Evolutionary conservation across 2,888 invertebrate species (phyloP).

Genomic region (Tolmerus cingulatus): DNA sequence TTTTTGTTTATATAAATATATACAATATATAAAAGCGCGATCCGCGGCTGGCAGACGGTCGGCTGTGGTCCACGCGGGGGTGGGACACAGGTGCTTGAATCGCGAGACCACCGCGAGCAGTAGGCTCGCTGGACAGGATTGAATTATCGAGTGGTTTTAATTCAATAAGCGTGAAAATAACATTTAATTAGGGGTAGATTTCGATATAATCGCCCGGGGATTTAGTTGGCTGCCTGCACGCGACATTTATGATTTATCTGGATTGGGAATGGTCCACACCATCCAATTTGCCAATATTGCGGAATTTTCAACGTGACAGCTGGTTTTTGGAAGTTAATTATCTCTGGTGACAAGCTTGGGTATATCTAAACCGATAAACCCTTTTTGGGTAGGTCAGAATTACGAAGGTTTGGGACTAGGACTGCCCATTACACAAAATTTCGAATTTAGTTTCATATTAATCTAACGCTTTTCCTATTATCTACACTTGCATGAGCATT

Average conservation of each 20-base stretch:
- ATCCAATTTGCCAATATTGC: neutral
- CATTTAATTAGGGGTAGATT: conserved; percentile 26
- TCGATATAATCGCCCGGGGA: neutral
- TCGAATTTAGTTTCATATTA: neutral
- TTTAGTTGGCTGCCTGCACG: neutral
- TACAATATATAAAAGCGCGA: neutral
- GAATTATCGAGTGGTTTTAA: conserved; percentile 30
- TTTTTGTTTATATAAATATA: no score
- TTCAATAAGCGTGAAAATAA: conserved; percentile 31
- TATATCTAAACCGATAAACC: neutral
- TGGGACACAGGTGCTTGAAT: neutral
- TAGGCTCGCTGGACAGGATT: neutral
- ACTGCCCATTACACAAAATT: neutral
- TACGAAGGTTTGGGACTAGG: neutral
- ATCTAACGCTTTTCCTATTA: no score
- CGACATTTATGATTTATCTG: neutral
- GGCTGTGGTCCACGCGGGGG: neutral
- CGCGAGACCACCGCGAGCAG: neutral
- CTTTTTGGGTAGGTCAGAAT: neutral
- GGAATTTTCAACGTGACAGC: neutral
- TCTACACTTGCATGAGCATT: no score
- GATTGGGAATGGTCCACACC: neutral
- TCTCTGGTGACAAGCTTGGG: neutral
- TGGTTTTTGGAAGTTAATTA: neutral
- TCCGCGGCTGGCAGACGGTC: neutral